Conservation (phyloP, 1,140 invertebrate genomes). For the Drosophila trapezifrons region DNA sequence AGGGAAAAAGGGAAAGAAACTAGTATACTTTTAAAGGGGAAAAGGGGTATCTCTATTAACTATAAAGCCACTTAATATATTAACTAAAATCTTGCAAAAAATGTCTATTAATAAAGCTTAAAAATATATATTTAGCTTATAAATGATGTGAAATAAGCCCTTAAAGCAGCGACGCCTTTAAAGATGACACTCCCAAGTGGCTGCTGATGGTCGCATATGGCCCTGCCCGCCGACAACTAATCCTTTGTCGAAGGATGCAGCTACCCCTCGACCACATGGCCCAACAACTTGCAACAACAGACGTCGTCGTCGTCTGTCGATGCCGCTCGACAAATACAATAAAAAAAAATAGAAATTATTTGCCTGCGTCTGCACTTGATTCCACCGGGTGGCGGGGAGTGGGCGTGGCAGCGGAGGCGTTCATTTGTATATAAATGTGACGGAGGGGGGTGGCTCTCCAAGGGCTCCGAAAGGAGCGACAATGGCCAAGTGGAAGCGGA, state of each 20-base stretch:
- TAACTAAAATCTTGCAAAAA: too few relatives aligned
- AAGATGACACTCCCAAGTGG: slow-evolving; percentile 26
- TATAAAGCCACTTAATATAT: background rate
- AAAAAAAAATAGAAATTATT: slow-evolving; percentile 67
- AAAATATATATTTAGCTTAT: background rate
- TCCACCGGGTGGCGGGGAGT: slow-evolving; percentile 8
- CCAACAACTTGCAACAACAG: slow-evolving; percentile 69
- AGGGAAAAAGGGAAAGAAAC: background rate
- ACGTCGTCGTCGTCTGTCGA: slow-evolving; percentile 69
- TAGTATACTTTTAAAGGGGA: background rate
- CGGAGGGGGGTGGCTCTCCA: slow-evolving; percentile 1
- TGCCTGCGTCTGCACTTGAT: slow-evolving; percentile 79
- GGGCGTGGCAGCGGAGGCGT: slow-evolving; percentile 74
- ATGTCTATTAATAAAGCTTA: rapidly evolving
- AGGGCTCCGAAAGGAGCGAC: slow-evolving; percentile 73
- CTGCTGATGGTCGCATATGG: slow-evolving; percentile 49
- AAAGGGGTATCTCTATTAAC: too few relatives aligned
- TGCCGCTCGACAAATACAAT: slow-evolving; percentile 59
- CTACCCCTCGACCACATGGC: slow-evolving; percentile 47
- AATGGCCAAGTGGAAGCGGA: slow-evolving; percentile 72
- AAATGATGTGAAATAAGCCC: background rate
- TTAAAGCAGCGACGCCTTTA: slow-evolving; percentile 17
- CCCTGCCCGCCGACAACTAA: slow-evolving; percentile 28
- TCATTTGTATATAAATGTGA: slow-evolving; percentile 79
- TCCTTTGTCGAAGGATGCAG: slow-evolving; percentile 37